phyloP scores from a whole-genome alignment of 2,113 vertebrate genomes.

The Odocoileus virginianus region DNA sequence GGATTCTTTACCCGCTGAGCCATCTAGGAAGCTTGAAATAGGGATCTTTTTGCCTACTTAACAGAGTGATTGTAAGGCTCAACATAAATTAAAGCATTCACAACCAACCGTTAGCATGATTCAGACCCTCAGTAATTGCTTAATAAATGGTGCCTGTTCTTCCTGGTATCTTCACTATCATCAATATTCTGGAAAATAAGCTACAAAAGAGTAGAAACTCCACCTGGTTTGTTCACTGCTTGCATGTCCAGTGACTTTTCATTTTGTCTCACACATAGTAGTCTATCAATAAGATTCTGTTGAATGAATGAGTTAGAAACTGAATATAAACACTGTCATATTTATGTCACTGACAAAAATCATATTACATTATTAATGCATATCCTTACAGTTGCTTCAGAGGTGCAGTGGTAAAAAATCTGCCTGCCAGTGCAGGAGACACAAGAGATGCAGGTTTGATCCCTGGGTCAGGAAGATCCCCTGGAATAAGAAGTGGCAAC shows the following conservation, averaged over 20 bases:
- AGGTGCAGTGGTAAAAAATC: neutral
- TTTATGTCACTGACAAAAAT: neutral
- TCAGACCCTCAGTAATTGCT: neutral
- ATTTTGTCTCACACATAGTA: neutral
- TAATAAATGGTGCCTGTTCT: neutral
- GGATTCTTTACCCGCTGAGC: neutral
- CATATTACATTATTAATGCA: neutral
- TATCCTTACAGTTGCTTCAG: neutral
- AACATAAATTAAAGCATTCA: neutral
- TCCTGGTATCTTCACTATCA: neutral
- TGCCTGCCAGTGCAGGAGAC: neutral
- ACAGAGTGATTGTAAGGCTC: neutral
- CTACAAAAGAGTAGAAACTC: neutral
- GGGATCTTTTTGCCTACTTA: neutral
- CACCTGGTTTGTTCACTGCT: neutral
- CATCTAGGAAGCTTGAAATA: neutral
- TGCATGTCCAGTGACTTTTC: neutral
- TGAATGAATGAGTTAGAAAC: neutral
- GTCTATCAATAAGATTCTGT: neutral
- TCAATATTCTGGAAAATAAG: neutral
- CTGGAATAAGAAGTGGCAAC: neutral
- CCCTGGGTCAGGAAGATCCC: neutral
- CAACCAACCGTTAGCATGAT: neutral
- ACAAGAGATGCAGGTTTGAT: neutral
- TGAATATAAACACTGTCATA: neutral